These are phyloP conservation scores for Myotis yumanensis DNA, from an alignment of 2,113 vertebrate species.

Conservation along the genomic window DNA sequence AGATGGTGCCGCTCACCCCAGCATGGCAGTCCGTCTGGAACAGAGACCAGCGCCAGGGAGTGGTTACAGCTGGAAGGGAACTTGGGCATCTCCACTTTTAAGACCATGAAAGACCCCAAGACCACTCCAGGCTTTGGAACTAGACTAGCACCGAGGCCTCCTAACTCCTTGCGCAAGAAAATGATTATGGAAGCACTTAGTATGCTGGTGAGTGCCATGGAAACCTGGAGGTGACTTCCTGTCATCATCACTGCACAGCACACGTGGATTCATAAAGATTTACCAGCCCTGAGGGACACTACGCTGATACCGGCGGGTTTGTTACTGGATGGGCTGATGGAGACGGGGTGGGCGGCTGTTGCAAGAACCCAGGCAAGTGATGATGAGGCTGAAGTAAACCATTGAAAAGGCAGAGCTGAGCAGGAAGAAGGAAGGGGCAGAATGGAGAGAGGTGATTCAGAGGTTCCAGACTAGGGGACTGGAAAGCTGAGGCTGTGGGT, in stretches of 20 bases:
- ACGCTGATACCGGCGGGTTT: too few species aligned
- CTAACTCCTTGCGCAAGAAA: not conserved
- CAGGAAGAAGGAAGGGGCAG: not conserved
- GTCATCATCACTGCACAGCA: not conserved
- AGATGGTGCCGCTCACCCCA: slow-evolving; percentile 84
- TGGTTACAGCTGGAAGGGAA: not conserved
- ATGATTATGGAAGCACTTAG: not conserved
- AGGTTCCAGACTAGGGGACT: not conserved
- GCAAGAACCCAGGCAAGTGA: not conserved
- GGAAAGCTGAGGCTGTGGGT: not conserved
- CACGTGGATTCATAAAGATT: not conserved
- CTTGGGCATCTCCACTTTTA: not conserved
- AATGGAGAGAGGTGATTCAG: not conserved
- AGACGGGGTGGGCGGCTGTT: not conserved
- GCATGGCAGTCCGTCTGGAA: slow-evolving; percentile 88
- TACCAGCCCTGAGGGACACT: not conserved
- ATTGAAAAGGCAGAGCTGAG: not conserved
- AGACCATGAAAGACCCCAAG: not conserved
- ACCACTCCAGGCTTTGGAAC: not conserved
- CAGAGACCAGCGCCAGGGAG: not conserved
- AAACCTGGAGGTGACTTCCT: not conserved
- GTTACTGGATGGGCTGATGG: not conserved
- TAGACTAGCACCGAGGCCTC: not conserved
- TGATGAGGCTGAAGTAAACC: not conserved
- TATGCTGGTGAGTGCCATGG: not conserved